Base-by-base conservation (phyloP, 2,888 invertebrate genomes). In the Drosophila phalerata region DNA sequence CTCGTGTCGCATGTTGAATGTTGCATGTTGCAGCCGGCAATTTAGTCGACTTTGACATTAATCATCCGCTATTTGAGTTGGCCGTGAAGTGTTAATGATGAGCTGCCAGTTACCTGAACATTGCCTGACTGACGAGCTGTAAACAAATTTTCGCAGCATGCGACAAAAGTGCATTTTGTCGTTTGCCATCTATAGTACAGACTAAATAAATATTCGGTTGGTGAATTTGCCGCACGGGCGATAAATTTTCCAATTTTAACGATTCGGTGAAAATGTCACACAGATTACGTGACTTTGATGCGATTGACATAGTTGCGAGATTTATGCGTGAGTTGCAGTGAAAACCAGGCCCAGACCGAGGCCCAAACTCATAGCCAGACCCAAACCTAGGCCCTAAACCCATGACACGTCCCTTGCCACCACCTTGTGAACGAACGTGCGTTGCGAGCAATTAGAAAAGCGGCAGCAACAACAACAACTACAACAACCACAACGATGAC, bases 191-290 rank as follows among this genome's bases (percentile, higher is more conserved):
- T 5, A 8, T 8, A 28, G 5, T 5, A 8, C 28, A 28, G 5
- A 8, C 28, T 58, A 62, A 62, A 73, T 68, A 78, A 68, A 73
- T 78, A 68, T 73, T 42, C 49, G 47, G 57, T 17, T 1, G 56
- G 22, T 69, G 80, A 69, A 63, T 52, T 66, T 73, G 73, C 32
- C 69, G 64, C 69, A 71, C 74, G 75, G 58, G 51, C 70, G 61
- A 78, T 89, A 79, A 83, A 88, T 89, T 88, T 82, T 80, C 77
- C 87, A 84, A 79, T 88, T 81, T 89, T 62, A 86, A 89, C 89
- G 90, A 73, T 86, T 86, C 89, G 81, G 79, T 90, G 90, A 86
- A 86, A 86, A 86, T 88, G 86, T 90, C 86, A 86, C 86, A 86
- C 90, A 86, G 90, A 90, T 86, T 86, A 86, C 86, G 86, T 86